Evolutionary conservation across 2,797 vertebrate genomes (phyloP), one percentile per base, ranked within the genome.

Genomic region (Glyptemys insculpta): DNA sequence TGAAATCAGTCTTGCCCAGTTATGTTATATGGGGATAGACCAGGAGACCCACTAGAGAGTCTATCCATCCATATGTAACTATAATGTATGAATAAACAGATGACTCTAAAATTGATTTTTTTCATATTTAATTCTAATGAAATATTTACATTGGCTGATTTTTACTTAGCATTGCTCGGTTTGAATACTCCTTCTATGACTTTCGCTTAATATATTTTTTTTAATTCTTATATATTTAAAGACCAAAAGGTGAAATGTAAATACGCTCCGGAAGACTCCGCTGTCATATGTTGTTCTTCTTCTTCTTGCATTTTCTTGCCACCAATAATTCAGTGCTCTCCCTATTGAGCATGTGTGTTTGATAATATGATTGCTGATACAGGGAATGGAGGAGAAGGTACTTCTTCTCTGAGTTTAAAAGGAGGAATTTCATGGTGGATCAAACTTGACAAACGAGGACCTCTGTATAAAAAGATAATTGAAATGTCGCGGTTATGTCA

Each of bases 321-420:
- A 57, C 79, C 8, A 25, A 1, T 1, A 52, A 29, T 1, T 4
- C 56, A 25, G 18, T 47, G 37, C 25, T 80, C 68, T 90, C 53
- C 31, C 29, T 53, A 0, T 65, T 47, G 47, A 65, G 53, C 9
- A 4, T 12, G 9, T 0, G 0, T 27, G 21, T 19, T 53, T 79
- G 59, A 49, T 90, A 85, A 76, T 44, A 44, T 50, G 41, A 8
- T 0, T 0, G 41, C 8, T 80, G 50, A 31, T 62, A 34, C 0
- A 0, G 41, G 18, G 84, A 44, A 49, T 50, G 9, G 34, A 34
- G 74, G 79, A 76, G 49, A 49, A 23, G 29, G 21, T 79, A 79
- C 37, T 23, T 86, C 11, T 8, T 86, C 49, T 85, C 50, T 81
- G 47, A 50, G 47, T 89, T 91, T 87, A 84, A 79, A 81, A 81